phyloP scores from a whole-genome alignment of 2,797 vertebrate species.

The Chloroceryle amazona region DNA sequence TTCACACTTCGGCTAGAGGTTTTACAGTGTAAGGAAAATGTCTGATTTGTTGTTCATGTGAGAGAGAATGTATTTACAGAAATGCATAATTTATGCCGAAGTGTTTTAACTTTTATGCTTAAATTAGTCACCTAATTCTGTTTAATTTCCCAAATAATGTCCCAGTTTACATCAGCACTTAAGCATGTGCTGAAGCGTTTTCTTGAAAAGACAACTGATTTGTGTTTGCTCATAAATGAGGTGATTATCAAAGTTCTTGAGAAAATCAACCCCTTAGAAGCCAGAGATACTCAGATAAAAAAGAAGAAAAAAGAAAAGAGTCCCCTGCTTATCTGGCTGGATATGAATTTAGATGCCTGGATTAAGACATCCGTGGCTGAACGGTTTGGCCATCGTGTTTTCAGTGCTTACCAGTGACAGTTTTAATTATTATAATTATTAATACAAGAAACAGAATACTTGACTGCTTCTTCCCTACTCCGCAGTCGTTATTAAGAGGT shows the following conservation, averaged over 20 bases:
- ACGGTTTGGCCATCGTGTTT: slow-evolving; percentile 3
- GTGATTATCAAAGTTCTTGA: background rate
- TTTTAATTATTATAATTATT: slow-evolving; percentile 22
- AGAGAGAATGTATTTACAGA: background rate
- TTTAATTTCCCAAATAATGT: slow-evolving; percentile 48
- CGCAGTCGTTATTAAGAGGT: background rate
- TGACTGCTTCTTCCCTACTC: background rate
- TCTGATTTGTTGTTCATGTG: background rate
- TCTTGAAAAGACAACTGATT: background rate
- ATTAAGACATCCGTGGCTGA: background rate
- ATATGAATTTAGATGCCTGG: background rate
- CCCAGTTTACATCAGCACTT: slow-evolving; percentile 25
- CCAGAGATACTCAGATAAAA: background rate
- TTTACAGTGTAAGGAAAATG: background rate
- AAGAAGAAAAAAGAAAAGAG: background rate
- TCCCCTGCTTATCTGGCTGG: background rate
- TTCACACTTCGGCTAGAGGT: background rate
- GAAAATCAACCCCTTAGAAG: background rate
- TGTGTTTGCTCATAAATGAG: background rate
- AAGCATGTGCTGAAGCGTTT: background rate
- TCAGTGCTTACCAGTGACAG: background rate
- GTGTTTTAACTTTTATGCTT: background rate
- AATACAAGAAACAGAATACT: background rate
- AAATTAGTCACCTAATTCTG: slow-evolving; percentile 33
- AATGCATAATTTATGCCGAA: slow-evolving; percentile 21